Conservation (phyloP, 1,140 invertebrate species). For the Frieseomelitta varia region DNA sequence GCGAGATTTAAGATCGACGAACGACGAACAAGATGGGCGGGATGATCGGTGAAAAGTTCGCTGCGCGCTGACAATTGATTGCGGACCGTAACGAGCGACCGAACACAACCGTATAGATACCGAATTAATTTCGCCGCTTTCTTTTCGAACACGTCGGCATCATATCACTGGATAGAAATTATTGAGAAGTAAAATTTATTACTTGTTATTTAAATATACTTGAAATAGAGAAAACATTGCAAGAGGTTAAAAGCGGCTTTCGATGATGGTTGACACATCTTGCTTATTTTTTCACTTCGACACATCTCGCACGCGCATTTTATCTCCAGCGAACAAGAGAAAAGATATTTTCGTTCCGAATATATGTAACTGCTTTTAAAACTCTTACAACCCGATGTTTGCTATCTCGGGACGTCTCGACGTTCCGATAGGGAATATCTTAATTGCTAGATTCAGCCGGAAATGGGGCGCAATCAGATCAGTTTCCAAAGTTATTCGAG, state of each 20-base stretch:
- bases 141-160: too few species aligned
- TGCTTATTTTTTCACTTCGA: neutral
- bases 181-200: too few species aligned
- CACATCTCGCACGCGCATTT: neutral
- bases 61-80: too few species aligned
- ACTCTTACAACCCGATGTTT: neutral
- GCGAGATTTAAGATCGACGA: neutral
- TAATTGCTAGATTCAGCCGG: conserved; percentile 26
- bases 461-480: conserved; percentile 29
- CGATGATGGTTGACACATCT: neutral
- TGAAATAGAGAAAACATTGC: too few species aligned
- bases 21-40: too few species aligned
- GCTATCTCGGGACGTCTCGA: neutral
- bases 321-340: neutral
- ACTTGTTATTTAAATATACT: too few species aligned
- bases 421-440: conserved; percentile 5
- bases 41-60: neutral
- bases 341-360: neutral
- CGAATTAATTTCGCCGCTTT: too few species aligned
- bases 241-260: neutral
- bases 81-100: too few species aligned
- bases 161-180: too few species aligned
- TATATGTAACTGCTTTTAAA: neutral
- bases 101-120: too few species aligned
- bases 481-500: conserved; percentile 12